These are phyloP conservation scores for Amazona vittata DNA, from an alignment of 2,113 vertebrate species.

Conservation along the genomic window DNA sequence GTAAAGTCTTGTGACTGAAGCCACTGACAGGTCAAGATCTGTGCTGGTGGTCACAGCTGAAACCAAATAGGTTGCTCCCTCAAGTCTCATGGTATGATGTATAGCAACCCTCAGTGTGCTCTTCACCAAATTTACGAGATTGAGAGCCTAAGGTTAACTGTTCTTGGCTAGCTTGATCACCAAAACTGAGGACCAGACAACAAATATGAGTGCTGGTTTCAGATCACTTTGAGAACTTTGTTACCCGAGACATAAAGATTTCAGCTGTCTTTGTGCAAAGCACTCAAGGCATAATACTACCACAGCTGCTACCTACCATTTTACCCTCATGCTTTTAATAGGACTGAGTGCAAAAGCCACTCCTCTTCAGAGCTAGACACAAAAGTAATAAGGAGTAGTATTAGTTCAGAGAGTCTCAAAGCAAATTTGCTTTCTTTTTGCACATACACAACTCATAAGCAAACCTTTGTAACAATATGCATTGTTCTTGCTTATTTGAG, in stretches of 20 bases:
- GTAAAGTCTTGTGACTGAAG: neutral
- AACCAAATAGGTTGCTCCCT: neutral
- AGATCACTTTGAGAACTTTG: neutral
- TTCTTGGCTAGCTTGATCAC: neutral
- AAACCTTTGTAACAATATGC: neutral
- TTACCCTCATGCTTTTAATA: neutral
- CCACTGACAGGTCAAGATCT: neutral
- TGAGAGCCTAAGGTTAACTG: neutral
- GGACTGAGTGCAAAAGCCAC: neutral
- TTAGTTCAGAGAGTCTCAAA: neutral
- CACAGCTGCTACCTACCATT: neutral
- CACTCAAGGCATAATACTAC: neutral
- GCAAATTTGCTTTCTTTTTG: neutral
- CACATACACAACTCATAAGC: neutral
- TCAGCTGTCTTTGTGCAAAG: neutral
- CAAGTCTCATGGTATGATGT: accelerated
- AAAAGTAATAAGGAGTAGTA: neutral
- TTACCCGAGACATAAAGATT: neutral
- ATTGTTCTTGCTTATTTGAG: neutral
- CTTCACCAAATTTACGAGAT: neutral
- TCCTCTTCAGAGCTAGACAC: neutral
- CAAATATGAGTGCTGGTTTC: neutral
- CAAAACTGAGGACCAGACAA: neutral
- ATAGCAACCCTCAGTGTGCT: neutral
- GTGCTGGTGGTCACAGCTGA: neutral